Conservation (phyloP, 1,140 invertebrate species). For the Drosophila hydei region DNA sequence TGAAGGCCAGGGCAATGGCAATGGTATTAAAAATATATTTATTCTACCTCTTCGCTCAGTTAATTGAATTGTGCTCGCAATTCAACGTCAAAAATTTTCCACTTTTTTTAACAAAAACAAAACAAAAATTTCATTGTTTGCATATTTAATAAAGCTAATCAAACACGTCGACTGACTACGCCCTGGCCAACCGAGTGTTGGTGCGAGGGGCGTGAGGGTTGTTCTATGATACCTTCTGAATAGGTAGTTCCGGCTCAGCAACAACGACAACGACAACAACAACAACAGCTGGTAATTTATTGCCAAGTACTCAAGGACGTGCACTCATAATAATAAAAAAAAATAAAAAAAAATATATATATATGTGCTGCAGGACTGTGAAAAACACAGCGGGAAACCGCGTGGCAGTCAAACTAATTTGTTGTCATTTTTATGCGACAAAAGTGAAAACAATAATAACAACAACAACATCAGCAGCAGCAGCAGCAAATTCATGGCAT, state of each 20-base stretch:
- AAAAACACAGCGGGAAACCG: slow-evolving; percentile 78
- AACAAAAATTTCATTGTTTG: slow-evolving; percentile 67
- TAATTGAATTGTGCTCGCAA: slow-evolving; percentile 69
- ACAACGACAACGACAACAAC: slow-evolving; percentile 5
- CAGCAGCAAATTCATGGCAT: slow-evolving; percentile 13
- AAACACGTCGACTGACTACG: slow-evolving; percentile 59
- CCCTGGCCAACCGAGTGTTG: slow-evolving; percentile 2
- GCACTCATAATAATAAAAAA: slow-evolving; percentile 31
- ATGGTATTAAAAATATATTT: slow-evolving; percentile 47
- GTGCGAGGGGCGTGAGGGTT: slow-evolving; percentile 58
- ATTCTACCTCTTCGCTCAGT: slow-evolving; percentile 29
- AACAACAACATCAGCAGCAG: background rate
- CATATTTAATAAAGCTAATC: slow-evolving; percentile 81
- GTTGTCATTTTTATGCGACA: slow-evolving; percentile 80
- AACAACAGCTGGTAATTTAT: slow-evolving; percentile 75
- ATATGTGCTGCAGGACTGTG: slow-evolving; percentile 60
- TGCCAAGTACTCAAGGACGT: slow-evolving; percentile 65
- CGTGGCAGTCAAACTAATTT: slow-evolving; percentile 77
- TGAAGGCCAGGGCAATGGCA: slow-evolving; percentile 4
- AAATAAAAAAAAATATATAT: slow-evolving; percentile 34
- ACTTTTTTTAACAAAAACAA: slow-evolving; percentile 78
- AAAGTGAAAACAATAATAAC: slow-evolving; percentile 76
- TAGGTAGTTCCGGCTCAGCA: slow-evolving; percentile 15
- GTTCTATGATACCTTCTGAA: slow-evolving; percentile 54
- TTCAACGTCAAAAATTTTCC: slow-evolving; percentile 59